Conservation (phyloP, 2,888 invertebrate species). For the Ectemnius cavifrons region DNA sequence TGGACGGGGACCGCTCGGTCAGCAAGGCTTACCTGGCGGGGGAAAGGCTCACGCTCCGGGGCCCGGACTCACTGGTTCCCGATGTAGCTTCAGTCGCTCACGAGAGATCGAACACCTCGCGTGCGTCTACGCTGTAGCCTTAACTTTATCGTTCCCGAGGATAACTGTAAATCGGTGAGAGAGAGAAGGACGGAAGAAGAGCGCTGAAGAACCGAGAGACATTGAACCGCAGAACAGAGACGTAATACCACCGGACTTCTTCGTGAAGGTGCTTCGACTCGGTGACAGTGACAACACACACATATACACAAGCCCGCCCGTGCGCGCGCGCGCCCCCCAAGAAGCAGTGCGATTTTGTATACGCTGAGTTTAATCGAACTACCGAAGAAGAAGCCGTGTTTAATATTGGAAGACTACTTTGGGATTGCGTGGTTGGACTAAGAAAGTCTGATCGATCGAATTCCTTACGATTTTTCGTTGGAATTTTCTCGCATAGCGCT, state of each 20-base stretch:
- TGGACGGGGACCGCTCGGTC: conserved; percentile 34
- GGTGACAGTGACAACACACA: not conserved
- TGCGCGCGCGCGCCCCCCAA: not conserved
- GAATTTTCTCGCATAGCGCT: no score
- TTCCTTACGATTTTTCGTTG: no score
- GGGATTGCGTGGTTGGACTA: no score
- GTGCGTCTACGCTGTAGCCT: conserved; percentile 33
- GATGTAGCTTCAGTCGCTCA: conserved; percentile 73
- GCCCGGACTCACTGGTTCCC: conserved; percentile 55
- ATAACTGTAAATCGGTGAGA: conserved; percentile 64
- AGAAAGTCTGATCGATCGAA: no score
- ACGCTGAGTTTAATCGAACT: no score
- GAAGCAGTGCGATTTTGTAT: not conserved
- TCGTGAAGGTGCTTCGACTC: conserved; percentile 15
- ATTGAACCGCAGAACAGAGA: conserved; percentile 21
- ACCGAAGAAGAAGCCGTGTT: no score
- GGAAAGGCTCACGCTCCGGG: conserved; percentile 37
- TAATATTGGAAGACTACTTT: no score
- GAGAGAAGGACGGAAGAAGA: conserved; percentile 25
- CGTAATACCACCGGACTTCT: conserved; percentile 13
- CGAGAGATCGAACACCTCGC: conserved; percentile 65
- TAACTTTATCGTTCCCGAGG: conserved; percentile 39
- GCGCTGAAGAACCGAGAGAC: conserved; percentile 22
- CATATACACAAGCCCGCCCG: not conserved
- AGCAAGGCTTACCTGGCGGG: conserved; percentile 13